These are phyloP conservation scores for Apodemia hepburni DNA, from an alignment of 2,888 invertebrate species.

Conservation along the genomic window DNA sequence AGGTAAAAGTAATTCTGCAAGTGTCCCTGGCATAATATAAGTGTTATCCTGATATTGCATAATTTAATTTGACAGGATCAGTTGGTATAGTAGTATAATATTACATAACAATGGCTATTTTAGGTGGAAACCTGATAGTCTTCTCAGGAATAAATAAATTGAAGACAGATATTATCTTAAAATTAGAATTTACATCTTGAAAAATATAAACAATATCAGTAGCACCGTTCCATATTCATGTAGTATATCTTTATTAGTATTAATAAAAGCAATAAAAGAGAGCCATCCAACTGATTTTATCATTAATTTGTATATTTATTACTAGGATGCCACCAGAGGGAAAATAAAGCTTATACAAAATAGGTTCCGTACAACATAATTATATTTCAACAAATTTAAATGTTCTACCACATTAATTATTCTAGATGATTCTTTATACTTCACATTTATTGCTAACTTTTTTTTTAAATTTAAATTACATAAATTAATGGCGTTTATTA, in stretches of 20 bases:
- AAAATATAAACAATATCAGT: constrained; percentile 5
- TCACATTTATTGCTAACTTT: too few species aligned
- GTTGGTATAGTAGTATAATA: not conserved
- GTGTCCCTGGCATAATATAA: too few species aligned
- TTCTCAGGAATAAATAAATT: not conserved
- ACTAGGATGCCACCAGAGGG: not conserved
- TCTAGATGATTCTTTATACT: too few species aligned
- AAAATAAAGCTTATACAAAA: not conserved
- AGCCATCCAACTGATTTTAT: not conserved
- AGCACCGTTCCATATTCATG: not conserved
- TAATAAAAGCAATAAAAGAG: not conserved
- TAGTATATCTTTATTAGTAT: constrained; percentile 4
- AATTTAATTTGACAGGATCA: not conserved
- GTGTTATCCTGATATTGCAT: too few species aligned
- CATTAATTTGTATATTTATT: not conserved
- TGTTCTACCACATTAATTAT: too few species aligned
- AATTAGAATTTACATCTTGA: not conserved
- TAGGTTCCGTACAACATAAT: not conserved
- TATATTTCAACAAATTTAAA: too few species aligned
- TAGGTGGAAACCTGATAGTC: not conserved
- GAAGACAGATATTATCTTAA: not conserved
- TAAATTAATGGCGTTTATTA: too few species aligned
- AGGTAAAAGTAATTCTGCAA: too few species aligned
- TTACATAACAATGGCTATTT: not conserved
- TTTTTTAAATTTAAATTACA: too few species aligned